A percentile compares a stretch with the other conserved stretches of the same genome.
Conservation (phyloP, 2,888 invertebrate species). For the Apeira syringaria region DNA sequence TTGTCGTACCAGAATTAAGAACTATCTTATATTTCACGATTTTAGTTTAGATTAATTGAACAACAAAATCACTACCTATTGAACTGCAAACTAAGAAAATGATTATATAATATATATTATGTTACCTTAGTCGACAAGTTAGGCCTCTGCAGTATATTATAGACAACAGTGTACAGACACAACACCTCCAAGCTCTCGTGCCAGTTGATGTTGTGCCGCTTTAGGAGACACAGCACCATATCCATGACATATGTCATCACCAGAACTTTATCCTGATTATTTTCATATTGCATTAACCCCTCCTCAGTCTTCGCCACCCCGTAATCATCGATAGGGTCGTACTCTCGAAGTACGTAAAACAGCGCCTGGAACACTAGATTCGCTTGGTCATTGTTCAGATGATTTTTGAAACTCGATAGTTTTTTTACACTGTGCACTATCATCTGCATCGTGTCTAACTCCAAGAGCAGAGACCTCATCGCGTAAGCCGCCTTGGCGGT, state of each 20-base stretch:
- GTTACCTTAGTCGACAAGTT: slow-evolving; percentile 69
- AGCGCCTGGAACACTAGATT: slow-evolving; percentile 85
- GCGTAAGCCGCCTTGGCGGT: slow-evolving; percentile 85
- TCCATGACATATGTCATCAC: slow-evolving; percentile 87
- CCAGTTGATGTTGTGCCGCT: slow-evolving; percentile 89
- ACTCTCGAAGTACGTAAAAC: slow-evolving; percentile 84
- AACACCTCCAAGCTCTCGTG: slow-evolving; percentile 90
- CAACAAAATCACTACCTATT: too few relatives aligned
- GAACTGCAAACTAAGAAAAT: too few relatives aligned
- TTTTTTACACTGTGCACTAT: slow-evolving; percentile 81
- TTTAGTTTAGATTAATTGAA: too few relatives aligned
- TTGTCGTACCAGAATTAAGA: too few relatives aligned
- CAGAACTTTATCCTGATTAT: slow-evolving; percentile 55
- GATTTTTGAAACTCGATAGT: slow-evolving; percentile 81
- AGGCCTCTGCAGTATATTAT: slow-evolving; percentile 59
- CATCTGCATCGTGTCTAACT: slow-evolving; percentile 66
- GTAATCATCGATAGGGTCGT: slow-evolving; percentile 54
- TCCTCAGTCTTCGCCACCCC: slow-evolving; percentile 42
- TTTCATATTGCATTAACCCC: slow-evolving; percentile 40
- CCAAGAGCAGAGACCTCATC: slow-evolving; percentile 80
- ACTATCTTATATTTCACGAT: too few relatives aligned
- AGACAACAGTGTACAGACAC: slow-evolving; percentile 79
- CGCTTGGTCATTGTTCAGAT: slow-evolving; percentile 84
- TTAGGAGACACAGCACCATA: slow-evolving; percentile 85
- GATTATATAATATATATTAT: too few relatives aligned